Evolutionary conservation across 1,140 invertebrate genomes (phyloP).

Genomic region (Eulimnadia texana): DNA sequence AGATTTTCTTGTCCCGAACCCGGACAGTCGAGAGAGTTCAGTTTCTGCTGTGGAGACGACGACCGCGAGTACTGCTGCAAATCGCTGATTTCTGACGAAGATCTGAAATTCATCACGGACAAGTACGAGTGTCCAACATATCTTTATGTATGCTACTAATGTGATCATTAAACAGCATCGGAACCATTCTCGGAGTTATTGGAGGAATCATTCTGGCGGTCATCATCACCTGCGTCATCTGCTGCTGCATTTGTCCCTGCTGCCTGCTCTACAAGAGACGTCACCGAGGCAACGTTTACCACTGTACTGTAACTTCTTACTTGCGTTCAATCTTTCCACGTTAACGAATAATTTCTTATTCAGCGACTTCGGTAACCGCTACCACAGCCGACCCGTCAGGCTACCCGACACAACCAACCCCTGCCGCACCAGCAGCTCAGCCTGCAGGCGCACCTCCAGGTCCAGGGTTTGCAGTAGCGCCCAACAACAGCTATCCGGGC

Average conservation of each 20-base stretch:
- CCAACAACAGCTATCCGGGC: not conserved
- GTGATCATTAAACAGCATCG: no score
- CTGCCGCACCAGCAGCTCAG: not conserved
- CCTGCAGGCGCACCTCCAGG: not conserved
- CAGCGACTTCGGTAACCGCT: not conserved
- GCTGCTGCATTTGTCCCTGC: constrained; percentile 15
- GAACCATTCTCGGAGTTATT: not conserved
- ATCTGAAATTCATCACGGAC: not conserved
- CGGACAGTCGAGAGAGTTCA: not conserved
- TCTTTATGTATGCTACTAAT: no score
- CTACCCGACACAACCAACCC: not conserved
- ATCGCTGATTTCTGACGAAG: not conserved
- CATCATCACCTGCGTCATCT: constrained; percentile 7
- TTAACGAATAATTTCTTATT: not conserved
- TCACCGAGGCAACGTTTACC: constrained; percentile 1
- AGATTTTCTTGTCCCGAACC: not conserved
- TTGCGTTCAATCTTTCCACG: not conserved
- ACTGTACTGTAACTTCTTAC: not conserved
- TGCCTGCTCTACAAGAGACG: constrained; percentile 12
- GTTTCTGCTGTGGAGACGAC: not conserved
- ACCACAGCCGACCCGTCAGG: not conserved
- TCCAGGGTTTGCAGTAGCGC: not conserved
- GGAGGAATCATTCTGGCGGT: constrained; percentile 1
- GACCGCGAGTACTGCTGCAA: not conserved
- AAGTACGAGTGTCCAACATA: not conserved